These are phyloP conservation scores for Ctenoplectra terminalis DNA, from an alignment of 1,140 invertebrate genomes.

Conservation along the genomic window DNA sequence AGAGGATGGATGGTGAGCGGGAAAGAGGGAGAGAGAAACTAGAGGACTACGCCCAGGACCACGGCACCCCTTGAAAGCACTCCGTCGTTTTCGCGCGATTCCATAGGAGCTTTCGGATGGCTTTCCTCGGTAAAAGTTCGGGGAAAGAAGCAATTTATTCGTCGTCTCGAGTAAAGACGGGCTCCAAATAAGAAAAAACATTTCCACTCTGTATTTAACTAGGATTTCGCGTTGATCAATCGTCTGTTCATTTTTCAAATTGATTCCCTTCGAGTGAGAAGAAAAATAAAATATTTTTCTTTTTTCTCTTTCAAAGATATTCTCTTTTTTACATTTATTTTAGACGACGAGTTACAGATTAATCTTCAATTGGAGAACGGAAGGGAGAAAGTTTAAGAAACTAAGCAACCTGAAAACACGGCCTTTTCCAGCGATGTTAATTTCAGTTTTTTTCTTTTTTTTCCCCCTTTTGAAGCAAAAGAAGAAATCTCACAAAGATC, in stretches of 20 bases:
- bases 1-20: conserved; percentile 24
- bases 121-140: conserved; percentile 66
- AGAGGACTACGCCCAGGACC: conserved; percentile 68
- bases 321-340: no score
- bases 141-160: conserved; percentile 73
- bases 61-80: conserved; percentile 64
- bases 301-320: neutral
- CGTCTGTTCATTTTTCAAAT: conserved; percentile 38
- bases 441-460: neutral
- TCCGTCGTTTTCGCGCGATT: conserved; percentile 68
- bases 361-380: no score
- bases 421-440: neutral
- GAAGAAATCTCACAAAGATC: neutral
- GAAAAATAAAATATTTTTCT: neutral
- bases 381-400: neutral
- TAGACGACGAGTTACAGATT: no score
- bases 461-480: neutral
- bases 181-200: conserved; percentile 33
- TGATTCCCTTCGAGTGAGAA: neutral
- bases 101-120: conserved; percentile 67
- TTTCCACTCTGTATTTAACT: conserved; percentile 60
- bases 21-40: conserved; percentile 34
- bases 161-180: conserved; percentile 64
- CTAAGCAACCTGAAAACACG: neutral
- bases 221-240: conserved; percentile 43